Conservation (phyloP, 2,888 invertebrate species). For the Eremobia ochroleuca region DNA sequence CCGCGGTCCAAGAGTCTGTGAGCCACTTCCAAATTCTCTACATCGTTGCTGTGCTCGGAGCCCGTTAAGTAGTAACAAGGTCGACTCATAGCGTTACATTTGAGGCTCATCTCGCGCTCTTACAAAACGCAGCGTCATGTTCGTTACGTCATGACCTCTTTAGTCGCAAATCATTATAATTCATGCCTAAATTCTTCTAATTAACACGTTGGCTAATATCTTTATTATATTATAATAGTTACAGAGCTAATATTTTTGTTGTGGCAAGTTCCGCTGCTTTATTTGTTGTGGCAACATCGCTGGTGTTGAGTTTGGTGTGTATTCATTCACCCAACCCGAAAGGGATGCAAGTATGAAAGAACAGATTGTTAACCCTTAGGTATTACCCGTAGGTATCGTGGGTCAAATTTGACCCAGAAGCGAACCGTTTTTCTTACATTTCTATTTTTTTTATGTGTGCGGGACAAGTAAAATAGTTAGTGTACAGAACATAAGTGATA, state of each 20-base stretch:
- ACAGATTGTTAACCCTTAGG: too few relatives aligned
- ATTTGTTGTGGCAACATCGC: conserved; percentile 43
- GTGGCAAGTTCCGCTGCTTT: conserved; percentile 57
- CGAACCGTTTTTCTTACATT: too few relatives aligned
- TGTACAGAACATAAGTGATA: too few relatives aligned
- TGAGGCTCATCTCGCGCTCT: conserved; percentile 79
- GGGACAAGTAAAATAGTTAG: too few relatives aligned
- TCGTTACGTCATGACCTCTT: conserved; percentile 70
- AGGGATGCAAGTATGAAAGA: too few relatives aligned
- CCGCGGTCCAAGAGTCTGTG: background rate
- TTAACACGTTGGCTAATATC: conserved; percentile 64
- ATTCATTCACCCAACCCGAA: too few relatives aligned
- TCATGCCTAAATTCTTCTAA: conserved; percentile 62
- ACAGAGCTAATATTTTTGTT: conserved; percentile 55
- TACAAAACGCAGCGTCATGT: conserved; percentile 72
- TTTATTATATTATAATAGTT: conserved; percentile 60
- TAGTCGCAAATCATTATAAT: conserved; percentile 65
- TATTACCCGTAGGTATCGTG: too few relatives aligned
- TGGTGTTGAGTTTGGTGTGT: conserved; percentile 18
- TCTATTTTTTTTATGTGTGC: too few relatives aligned
- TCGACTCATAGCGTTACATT: conserved; percentile 77
- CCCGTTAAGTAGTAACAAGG: conserved; percentile 84
- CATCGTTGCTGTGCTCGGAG: conserved; percentile 73
- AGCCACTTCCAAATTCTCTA: conserved; percentile 42
- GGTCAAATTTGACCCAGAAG: too few relatives aligned